These are phyloP conservation scores for Melikaiella ostensackeni DNA, from an alignment of 2,888 invertebrate genomes.

Conservation along the genomic window DNA sequence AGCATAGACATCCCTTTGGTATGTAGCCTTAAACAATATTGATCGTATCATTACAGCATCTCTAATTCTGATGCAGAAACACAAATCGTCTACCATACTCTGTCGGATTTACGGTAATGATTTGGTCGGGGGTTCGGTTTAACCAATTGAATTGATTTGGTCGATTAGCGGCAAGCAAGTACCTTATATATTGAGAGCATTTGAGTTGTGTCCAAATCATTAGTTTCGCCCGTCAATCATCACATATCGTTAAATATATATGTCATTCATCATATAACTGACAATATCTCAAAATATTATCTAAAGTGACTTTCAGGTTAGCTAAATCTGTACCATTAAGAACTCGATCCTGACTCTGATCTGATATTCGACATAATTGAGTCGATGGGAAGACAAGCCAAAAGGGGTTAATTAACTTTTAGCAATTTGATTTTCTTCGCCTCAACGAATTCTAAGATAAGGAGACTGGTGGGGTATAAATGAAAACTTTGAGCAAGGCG, in stretches of 20 bases:
- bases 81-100: background rate
- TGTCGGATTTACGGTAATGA: background rate
- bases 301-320: background rate
- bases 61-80: constrained; percentile 3
- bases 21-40: background rate
- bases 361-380: background rate
- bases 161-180: background rate
- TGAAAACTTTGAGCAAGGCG: background rate
- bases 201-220: background rate
- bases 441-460: background rate
- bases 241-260: background rate
- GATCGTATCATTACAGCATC: background rate
- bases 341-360: background rate
- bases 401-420: background rate
- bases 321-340: background rate
- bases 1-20: background rate
- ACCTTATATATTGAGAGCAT: background rate
- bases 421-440: background rate
- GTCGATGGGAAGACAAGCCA: too few species aligned
- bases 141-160: constrained; percentile 7
- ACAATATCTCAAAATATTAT: background rate
- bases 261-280: background rate
- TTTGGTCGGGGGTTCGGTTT: background rate
- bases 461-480: background rate
- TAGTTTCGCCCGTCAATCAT: too few species aligned